These are phyloP conservation scores for Microcebus tavaratra DNA, from an alignment of 2,113 vertebrate genomes.

Conservation along the genomic window DNA sequence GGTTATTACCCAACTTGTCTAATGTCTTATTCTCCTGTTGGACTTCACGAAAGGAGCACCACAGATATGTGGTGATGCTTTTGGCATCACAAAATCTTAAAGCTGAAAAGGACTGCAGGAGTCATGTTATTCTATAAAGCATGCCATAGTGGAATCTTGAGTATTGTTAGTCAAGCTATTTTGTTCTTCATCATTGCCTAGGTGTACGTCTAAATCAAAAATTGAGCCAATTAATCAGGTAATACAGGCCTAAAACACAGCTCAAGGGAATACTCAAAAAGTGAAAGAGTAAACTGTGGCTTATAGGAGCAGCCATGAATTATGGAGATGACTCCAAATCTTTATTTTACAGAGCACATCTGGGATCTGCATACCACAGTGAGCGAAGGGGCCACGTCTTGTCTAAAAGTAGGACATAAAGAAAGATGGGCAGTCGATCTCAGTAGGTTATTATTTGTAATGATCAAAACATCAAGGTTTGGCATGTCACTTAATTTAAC, in stretches of 20 bases:
- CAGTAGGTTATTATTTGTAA: not conserved
- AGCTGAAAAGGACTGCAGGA: not conserved
- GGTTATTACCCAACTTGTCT: not conserved
- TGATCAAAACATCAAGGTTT: not conserved
- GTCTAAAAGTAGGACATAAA: not conserved
- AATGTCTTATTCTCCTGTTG: not conserved
- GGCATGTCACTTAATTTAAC: not conserved
- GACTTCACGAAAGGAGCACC: not conserved
- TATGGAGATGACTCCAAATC: not conserved
- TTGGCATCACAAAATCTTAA: not conserved
- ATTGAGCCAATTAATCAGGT: not conserved
- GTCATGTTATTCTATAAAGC: not conserved
- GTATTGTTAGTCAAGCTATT: not conserved
- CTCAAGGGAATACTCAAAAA: not conserved
- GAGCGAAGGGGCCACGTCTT: not conserved
- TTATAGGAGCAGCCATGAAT: not conserved
- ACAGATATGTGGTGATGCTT: not conserved
- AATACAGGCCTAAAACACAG: not conserved
- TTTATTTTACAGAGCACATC: not conserved
- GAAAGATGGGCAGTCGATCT: not conserved
- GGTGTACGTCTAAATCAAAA: not conserved
- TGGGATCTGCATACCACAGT: not conserved
- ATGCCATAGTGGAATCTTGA: not conserved
- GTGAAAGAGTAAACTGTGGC: no score
- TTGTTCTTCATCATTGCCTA: not conserved